A percentile compares a stretch with the other conserved stretches of the same genome.
These are phyloP conservation scores for Stenchaetothrips biformis DNA, from an alignment of 2,888 invertebrate genomes.

Conservation along the genomic window DNA sequence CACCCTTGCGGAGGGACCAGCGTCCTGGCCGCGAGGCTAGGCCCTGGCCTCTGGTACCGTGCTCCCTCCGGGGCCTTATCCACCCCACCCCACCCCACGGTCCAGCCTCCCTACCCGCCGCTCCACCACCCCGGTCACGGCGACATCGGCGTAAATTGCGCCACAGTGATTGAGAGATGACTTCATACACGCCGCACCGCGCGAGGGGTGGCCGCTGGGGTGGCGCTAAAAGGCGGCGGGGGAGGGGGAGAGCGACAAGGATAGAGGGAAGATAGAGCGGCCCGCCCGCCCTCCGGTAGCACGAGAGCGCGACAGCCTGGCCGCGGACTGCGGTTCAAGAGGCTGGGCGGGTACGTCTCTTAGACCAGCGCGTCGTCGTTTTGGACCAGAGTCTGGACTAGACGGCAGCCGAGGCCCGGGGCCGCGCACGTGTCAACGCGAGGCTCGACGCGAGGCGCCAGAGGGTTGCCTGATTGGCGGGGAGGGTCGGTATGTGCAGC, in stretches of 20 bases:
- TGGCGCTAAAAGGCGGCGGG: not conserved
- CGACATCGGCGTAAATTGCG: constrained; percentile 18
- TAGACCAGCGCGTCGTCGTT: not conserved
- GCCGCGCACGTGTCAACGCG: too few relatives aligned
- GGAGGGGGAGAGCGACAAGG: not conserved
- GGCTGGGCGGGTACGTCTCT: not conserved
- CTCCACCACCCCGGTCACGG: constrained; percentile 16
- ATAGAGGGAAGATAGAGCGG: not conserved
- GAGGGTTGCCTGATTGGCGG: not conserved
- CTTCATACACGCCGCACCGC: constrained; percentile 15
- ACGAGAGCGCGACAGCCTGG: not conserved
- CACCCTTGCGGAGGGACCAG: too few relatives aligned
- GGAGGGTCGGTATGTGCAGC: not conserved
- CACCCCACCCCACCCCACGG: not conserved
- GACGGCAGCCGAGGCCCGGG: not conserved
- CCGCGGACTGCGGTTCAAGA: not conserved
- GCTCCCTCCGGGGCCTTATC: not conserved
- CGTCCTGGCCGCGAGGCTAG: too few relatives aligned
- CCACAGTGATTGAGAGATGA: constrained; percentile 23
- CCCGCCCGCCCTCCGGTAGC: not conserved
- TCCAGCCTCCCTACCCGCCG: not conserved
- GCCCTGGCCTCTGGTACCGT: too few relatives aligned
- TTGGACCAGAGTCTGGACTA: not conserved
- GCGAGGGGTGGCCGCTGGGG: not conserved
- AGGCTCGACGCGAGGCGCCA: not conserved